These are phyloP conservation scores for Lycorma delicatula DNA, from an alignment of 1,140 invertebrate genomes.

Conservation along the genomic window DNA sequence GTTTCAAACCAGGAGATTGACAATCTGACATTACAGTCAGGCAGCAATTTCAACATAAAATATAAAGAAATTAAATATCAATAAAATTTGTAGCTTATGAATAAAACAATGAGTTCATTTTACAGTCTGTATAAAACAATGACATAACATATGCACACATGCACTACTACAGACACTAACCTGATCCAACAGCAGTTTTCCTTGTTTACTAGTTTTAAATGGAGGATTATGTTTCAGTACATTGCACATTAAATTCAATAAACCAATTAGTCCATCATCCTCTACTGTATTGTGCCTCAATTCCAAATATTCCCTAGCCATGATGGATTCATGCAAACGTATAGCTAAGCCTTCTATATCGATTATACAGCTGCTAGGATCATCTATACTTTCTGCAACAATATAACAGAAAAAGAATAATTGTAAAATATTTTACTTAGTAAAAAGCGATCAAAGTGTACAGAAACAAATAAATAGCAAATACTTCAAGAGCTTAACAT, in stretches of 20 bases:
- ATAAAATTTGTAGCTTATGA: too few species aligned
- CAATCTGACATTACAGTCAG: too few species aligned
- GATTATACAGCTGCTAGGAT: constrained; percentile 28
- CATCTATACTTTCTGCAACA: constrained; percentile 33
- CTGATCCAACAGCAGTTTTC: constrained; percentile 60
- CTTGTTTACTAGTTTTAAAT: constrained; percentile 72
- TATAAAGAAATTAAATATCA: too few species aligned
- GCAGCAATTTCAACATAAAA: too few species aligned
- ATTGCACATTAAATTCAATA: constrained; percentile 78
- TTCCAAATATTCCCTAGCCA: constrained; percentile 72
- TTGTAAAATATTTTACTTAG: too few species aligned
- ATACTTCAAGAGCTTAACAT: constrained; percentile 12
- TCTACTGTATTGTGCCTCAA: constrained; percentile 68
- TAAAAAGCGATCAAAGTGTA: too few species aligned
- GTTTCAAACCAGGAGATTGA: too few species aligned
- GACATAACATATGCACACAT: too few species aligned
- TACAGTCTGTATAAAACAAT: too few species aligned
- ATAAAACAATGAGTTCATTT: too few species aligned
- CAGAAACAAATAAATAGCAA: constrained; percentile 9
- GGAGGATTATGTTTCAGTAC: constrained; percentile 79
- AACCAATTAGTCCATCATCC: constrained; percentile 82
- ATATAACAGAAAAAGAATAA: too few species aligned
- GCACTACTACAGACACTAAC: constrained; percentile 38
- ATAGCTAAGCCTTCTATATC: constrained; percentile 66
- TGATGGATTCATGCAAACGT: constrained; percentile 62